These are phyloP conservation scores for Lasaia peninsularis DNA, from an alignment of 1,140 invertebrate species.

Conservation along the genomic window DNA sequence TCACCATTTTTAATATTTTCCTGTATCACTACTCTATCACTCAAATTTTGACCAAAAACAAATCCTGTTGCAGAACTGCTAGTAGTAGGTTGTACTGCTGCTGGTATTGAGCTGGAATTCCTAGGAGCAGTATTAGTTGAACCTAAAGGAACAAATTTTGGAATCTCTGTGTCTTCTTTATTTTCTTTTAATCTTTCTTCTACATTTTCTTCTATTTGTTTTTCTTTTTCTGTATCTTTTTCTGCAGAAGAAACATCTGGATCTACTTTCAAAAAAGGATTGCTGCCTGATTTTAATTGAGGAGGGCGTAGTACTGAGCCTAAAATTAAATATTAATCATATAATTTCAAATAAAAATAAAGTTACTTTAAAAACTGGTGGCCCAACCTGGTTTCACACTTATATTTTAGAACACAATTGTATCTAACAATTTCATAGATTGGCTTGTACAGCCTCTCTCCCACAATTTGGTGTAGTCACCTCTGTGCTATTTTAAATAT, in stretches of 20 bases:
- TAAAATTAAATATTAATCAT: conserved; percentile 26
- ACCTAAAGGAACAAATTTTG: conserved; percentile 72
- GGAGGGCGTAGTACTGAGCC: conserved; percentile 63
- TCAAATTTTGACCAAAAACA: conserved; percentile 95
- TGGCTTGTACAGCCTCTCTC: too few species aligned
- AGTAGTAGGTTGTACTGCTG: conserved; percentile 45
- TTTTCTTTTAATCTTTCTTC: conserved; percentile 48
- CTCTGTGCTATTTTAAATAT: too few species aligned
- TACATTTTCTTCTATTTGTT: conserved; percentile 32
- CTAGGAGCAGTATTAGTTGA: conserved; percentile 53
- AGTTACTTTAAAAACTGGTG: too few species aligned
- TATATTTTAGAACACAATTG: too few species aligned
- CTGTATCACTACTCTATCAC: conserved; percentile 84
- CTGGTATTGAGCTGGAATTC: conserved; percentile 47
- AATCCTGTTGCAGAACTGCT: conserved; percentile 79
- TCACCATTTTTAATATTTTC: conserved; percentile 58
- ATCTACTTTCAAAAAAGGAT: conserved; percentile 60
- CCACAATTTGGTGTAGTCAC: too few species aligned
- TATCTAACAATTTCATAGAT: too few species aligned
- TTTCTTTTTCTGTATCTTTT: conserved; percentile 29
- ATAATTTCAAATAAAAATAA: not conserved
- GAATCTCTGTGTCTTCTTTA: conserved; percentile 48
- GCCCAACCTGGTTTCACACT: too few species aligned
- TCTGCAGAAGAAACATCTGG: conserved; percentile 21
- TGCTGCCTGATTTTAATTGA: conserved; percentile 58